Evolutionary conservation across 2,888 invertebrate species (phyloP), one percentile per base, ranked within the genome.

Genomic region (Phymatocera aterrima): DNA sequence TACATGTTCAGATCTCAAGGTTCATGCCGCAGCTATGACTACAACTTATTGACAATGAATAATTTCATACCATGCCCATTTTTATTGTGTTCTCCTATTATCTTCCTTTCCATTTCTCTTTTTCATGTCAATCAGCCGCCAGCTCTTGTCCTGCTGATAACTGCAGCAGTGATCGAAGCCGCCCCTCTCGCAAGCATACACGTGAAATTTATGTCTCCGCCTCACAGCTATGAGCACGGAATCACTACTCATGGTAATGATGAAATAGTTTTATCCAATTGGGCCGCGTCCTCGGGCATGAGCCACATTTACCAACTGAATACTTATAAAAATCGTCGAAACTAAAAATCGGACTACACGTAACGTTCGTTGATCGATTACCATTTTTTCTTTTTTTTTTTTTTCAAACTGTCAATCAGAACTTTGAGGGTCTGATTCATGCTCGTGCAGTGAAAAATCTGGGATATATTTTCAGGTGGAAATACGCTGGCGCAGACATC

Each of bases 221-320:
- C 89, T n/a, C 86, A 89, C 81, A 81, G 85, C 78, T 87, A 88
- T 79, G 89, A 89, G 80, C 89, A 89, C 78, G 86, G 85, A 28
- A 82, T 89, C 77, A 87, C 86, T 12, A 89, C 87, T 77, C 86
- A 88, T 79, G 89, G 89, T 88, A 79, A 68, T 78, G 40, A 51
- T 61, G 6, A 31, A 15, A 70, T 70, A 28, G 28, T 31, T n/a
- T n/a, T 31, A 46, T 70, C 1, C 40, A 48, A 46, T 28, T 48
- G n/a, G 34, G 34, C 28, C 37, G 40, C 21, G 31, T 24, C 24
- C 54, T 54, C 51, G 21, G 21, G 51, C 54, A 54, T 54, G 54
- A 18, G 8, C 51, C 10, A 54, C 54, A 54, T 54, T 54, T 54
- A n/a, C n/a, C 54, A 21, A 15, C n/a, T 51, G 3, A 46, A 65